Conservation (phyloP, 1,140 invertebrate genomes). For the Coenobita brevimanus region DNA sequence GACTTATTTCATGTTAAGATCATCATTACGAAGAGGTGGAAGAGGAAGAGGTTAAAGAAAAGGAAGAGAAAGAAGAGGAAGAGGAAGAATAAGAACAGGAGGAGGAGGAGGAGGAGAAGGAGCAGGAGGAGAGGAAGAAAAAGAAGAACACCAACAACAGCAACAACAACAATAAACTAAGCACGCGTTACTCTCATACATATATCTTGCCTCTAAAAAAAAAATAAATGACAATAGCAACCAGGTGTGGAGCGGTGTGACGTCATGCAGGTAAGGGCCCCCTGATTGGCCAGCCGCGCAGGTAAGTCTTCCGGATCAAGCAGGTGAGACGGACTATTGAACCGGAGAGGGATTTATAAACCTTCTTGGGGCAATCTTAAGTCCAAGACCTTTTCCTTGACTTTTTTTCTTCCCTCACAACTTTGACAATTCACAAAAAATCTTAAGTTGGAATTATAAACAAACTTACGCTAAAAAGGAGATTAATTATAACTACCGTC, state of each 20-base stretch:
- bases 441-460: too few species aligned
- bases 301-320: background rate
- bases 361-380: too few species aligned
- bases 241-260: slow-evolving; percentile 14
- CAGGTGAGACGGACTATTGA: slow-evolving; percentile 40
- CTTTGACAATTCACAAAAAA: too few species aligned
- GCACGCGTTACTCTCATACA: background rate
- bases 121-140: background rate
- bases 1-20: too few species aligned
- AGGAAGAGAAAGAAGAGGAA: background rate
- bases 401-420: too few species aligned
- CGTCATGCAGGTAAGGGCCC: background rate
- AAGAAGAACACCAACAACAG: background rate
- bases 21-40: background rate
- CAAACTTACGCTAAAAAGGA: too few species aligned
- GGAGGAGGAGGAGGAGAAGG: background rate
- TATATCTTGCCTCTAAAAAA: background rate
- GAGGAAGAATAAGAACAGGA: too few species aligned
- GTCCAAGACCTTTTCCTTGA: too few species aligned
- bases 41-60: background rate
- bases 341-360: too few species aligned
- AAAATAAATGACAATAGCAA: too few species aligned
- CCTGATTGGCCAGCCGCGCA: slow-evolving; percentile 11
- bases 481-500: too few species aligned
- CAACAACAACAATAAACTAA: background rate